Conservation (phyloP, 2,113 vertebrate species). For the Mus spicilegus region DNA sequence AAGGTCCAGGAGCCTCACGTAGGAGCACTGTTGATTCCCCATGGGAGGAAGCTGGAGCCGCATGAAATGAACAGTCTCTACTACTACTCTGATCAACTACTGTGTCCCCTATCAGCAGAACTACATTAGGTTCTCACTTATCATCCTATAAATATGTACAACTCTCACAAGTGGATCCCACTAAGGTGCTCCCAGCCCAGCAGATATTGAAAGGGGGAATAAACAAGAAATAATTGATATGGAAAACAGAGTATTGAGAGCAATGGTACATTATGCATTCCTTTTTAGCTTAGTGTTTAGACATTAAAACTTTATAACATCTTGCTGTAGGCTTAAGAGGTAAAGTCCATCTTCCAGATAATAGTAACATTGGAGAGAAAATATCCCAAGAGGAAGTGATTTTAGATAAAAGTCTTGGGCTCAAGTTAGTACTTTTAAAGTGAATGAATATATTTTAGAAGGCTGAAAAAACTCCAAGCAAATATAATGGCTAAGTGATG, state of each 20-base stretch:
- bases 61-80: too few species aligned
- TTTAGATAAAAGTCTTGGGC: not conserved
- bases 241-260: not conserved
- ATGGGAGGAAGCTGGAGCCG: not conserved
- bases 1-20: not conserved
- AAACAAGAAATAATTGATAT: not conserved
- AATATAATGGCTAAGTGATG: not conserved
- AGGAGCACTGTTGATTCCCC: not conserved
- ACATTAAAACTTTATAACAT: not conserved
- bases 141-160: not conserved
- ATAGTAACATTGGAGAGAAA: not conserved
- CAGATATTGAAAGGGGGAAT: not conserved
- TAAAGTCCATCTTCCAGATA: not conserved
- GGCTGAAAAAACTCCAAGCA: not conserved
- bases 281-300: not conserved
- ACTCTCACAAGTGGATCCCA: not conserved
- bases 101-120: not conserved
- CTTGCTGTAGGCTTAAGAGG: not conserved
- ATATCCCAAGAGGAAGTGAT: not conserved
- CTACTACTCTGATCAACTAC: not conserved
- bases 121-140: not conserved
- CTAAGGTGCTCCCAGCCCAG: not conserved
- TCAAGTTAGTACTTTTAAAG: not conserved
- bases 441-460: conserved; percentile 1
- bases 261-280: fast-evolving